Evolutionary conservation across 2,888 invertebrate species (phyloP).

Genomic region (Stenchaetothrips biformis): DNA sequence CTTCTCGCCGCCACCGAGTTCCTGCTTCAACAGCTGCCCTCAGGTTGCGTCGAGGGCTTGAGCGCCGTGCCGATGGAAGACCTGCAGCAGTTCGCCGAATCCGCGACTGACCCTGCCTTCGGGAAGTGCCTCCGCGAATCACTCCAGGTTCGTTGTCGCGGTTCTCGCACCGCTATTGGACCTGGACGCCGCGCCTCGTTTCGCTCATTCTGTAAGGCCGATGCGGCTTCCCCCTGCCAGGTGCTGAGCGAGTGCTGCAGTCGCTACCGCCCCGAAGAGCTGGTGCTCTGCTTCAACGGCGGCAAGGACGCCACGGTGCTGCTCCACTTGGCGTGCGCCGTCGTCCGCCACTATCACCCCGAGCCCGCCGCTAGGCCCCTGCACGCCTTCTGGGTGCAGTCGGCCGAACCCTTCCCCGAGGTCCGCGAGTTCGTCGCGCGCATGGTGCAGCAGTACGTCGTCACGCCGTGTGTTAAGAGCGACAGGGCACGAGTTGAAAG

Average conservation of each 20-base stretch:
- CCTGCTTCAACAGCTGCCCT: constrained; percentile 44
- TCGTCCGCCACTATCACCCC: constrained; percentile 43
- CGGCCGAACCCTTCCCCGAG: constrained; percentile 77
- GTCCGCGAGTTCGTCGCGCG: constrained; percentile 76
- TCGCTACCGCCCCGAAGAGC: constrained; percentile 63
- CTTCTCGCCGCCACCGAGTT: constrained; percentile 45
- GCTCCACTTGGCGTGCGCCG: constrained; percentile 62
- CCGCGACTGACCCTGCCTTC: background rate
- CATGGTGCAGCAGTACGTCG: constrained; percentile 53
- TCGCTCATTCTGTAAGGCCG: background rate
- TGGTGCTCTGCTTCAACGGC: constrained; percentile 93
- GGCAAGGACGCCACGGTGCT: constrained; percentile 97
- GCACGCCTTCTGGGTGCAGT: constrained; percentile 74
- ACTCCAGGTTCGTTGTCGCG: background rate
- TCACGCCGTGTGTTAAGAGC: background rate
- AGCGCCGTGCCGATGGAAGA: background rate
- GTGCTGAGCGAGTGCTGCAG: constrained; percentile 57
- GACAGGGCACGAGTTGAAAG: background rate
- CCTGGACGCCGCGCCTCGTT: background rate
- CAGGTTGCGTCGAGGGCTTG: constrained; percentile 47
- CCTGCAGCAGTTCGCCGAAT: background rate
- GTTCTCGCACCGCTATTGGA: background rate
- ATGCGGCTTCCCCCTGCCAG: constrained; percentile 45
- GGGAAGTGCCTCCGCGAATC: background rate
- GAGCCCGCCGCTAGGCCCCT: constrained; percentile 46